Conservation (phyloP, 2,797 vertebrate genomes). For the Myioborus melanocephalus region DNA sequence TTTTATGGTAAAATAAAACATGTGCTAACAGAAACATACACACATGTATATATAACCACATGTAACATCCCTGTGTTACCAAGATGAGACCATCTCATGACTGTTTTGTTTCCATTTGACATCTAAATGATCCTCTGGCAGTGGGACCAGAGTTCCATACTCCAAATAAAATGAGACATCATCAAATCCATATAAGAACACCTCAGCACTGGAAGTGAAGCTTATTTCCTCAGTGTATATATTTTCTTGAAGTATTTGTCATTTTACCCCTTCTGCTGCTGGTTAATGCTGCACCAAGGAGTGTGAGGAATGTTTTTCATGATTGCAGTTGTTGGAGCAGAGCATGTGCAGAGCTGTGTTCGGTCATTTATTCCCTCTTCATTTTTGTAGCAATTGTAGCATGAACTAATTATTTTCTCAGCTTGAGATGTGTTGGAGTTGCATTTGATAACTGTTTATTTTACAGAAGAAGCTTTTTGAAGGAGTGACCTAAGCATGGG, state of each 20-base stretch:
- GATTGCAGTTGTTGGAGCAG: neutral
- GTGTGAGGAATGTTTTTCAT: neutral
- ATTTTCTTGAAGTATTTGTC: neutral
- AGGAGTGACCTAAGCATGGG: neutral
- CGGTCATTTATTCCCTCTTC: constrained; percentile 24
- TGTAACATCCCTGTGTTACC: neutral
- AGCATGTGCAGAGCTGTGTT: neutral
- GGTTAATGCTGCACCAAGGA: neutral
- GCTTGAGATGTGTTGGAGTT: constrained; percentile 24
- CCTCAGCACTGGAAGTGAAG: neutral
- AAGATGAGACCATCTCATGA: neutral
- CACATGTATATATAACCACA: accelerated
- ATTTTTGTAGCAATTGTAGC: constrained; percentile 41
- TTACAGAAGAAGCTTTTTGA: neutral
- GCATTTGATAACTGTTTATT: constrained; percentile 34
- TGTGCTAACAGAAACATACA: neutral
- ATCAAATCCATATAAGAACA: neutral
- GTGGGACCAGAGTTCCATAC: neutral
- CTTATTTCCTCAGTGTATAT: neutral
- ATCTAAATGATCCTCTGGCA: neutral
- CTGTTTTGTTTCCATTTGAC: neutral
- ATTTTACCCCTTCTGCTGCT: neutral
- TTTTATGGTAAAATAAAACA: neutral
- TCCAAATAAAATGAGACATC: neutral
- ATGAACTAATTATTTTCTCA: constrained; percentile 64